Conservation (phyloP, 2,113 vertebrate species). For the Nothocercus julius region DNA sequence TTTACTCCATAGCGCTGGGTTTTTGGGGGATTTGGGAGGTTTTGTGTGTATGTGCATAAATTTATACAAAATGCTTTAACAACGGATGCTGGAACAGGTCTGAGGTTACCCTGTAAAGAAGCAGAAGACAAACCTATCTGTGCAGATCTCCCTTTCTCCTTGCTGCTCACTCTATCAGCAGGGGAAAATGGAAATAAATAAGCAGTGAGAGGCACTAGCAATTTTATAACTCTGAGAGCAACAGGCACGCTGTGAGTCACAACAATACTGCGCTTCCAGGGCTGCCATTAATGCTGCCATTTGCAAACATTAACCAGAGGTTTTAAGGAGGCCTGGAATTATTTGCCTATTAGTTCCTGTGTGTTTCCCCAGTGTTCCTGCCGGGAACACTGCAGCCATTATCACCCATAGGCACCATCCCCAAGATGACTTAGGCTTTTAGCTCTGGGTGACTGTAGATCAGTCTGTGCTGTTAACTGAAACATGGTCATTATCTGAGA, state of each 20-base stretch:
- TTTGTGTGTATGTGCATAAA: no score
- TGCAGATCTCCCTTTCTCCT: not conserved
- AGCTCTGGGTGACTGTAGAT: not conserved
- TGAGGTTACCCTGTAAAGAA: not conserved
- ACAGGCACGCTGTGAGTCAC: constrained; percentile 16
- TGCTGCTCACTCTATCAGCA: not conserved
- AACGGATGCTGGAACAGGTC: not conserved
- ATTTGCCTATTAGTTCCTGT: constrained; percentile 2
- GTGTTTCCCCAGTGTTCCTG: not conserved
- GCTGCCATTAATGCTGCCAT: not conserved
- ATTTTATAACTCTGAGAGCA: not conserved
- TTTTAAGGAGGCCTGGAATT: constrained; percentile 46
- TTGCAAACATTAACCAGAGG: constrained; percentile 3
- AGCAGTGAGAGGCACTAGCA: not conserved
- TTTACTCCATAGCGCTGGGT: not conserved
- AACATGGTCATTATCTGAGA: not conserved
- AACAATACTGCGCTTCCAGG: not conserved
- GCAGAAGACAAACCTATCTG: not conserved
- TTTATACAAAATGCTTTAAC: not conserved
- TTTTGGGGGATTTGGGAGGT: no score
- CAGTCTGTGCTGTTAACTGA: not conserved
- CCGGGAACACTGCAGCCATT: not conserved
- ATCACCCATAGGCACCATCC: not conserved
- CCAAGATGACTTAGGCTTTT: not conserved
- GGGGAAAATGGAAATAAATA: not conserved